Percentiles rank a stretch among this genome's conserved stretches.
Conservation (phyloP, 2,888 invertebrate genomes). For the Heliconius erato region DNA sequence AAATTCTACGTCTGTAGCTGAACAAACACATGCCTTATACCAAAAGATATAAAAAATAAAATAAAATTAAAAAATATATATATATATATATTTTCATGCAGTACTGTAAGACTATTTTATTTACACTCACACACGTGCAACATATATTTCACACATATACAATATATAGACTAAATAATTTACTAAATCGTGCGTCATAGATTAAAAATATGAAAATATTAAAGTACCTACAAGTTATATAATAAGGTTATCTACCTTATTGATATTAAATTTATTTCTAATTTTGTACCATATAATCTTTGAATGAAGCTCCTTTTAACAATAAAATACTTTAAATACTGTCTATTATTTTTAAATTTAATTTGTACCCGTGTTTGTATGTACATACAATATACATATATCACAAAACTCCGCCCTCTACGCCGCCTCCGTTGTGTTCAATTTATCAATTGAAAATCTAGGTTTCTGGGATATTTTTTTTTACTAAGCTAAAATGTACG, state of each 20-base stretch:
- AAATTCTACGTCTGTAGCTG: no score
- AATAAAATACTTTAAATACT: background rate
- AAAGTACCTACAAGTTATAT: background rate
- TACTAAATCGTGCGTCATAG: background rate
- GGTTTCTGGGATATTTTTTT: conserved; percentile 20
- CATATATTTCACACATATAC: no score
- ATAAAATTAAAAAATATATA: background rate
- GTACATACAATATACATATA: conserved; percentile 53
- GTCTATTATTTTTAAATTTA: conserved; percentile 16
- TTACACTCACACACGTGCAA: background rate
- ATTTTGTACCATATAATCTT: background rate
- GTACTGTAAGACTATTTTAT: background rate
- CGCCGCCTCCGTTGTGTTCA: conserved; percentile 76
- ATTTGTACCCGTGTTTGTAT: conserved; percentile 15
- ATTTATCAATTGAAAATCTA: conserved; percentile 45
- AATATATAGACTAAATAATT: background rate
- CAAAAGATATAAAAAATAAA: background rate
- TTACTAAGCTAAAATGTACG: background rate
- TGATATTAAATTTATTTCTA: background rate
- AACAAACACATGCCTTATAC: no score
- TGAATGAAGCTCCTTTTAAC: background rate
- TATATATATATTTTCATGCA: no score
- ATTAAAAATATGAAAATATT: background rate
- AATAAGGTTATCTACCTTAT: no score
- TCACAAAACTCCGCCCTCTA: conserved; percentile 68